These are phyloP conservation scores for Hypothenemus hampei DNA, from an alignment of 1,140 invertebrate species.

Conservation along the genomic window DNA sequence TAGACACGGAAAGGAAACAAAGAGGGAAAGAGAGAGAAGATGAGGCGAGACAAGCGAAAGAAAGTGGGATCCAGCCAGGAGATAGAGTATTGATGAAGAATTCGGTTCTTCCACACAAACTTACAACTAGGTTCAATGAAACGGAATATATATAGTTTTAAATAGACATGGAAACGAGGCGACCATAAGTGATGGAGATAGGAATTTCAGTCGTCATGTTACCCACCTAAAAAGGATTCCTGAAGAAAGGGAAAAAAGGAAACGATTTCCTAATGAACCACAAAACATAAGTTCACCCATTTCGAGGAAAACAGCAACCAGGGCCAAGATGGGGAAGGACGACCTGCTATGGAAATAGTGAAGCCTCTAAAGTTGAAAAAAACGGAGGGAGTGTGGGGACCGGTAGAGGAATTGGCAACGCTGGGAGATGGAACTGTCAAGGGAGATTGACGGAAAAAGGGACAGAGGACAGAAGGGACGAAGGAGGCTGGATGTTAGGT, in stretches of 20 bases:
- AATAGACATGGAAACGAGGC: background rate
- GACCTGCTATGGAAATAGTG: background rate
- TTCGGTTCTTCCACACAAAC: background rate
- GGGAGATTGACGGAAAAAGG: no score
- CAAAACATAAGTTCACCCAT: background rate
- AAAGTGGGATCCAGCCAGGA: background rate
- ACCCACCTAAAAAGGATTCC: slow-evolving; percentile 1
- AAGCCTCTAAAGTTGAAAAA: background rate
- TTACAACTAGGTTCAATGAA: background rate
- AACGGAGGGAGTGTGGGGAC: slow-evolving; percentile 5
- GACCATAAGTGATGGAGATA: background rate
- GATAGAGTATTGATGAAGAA: slow-evolving; percentile 19
- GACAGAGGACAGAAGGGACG: no score
- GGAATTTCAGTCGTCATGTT: background rate
- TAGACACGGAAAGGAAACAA: slow-evolving; percentile 7
- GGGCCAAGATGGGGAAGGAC: background rate
- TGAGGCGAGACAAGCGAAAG: slow-evolving; percentile 3
- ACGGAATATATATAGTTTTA: no score
- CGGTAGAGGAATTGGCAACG: no score
- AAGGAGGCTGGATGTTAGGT: no score
- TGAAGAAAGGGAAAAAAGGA: background rate
- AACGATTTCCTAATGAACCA: background rate
- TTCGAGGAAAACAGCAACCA: background rate
- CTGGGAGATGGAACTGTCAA: no score
- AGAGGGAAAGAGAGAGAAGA: slow-evolving; percentile 14